Evolutionary conservation across 2,888 invertebrate species (phyloP), one percentile per base, ranked within the genome.

Genomic region (Pterostichus madidus): DNA sequence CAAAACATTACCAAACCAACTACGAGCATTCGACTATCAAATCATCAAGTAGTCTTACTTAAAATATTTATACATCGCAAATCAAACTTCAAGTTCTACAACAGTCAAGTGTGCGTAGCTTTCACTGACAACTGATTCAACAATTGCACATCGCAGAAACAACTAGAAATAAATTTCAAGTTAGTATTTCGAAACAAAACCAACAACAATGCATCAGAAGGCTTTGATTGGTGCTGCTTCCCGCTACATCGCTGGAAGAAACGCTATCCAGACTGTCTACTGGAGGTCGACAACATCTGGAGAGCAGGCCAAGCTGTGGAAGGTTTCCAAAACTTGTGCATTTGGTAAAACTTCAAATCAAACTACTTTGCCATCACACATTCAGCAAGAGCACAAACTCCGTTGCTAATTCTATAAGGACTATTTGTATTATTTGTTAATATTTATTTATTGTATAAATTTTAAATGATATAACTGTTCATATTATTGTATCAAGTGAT

Each of bases 181-280:
- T 24, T 39, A 39, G 39, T 39, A 39, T 24, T 59, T 49, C 13
- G 10, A 15, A 75, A 75, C 24, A 39, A 24, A 59, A 10, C 13
- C 15, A 35, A 32, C 39, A 79, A 83, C 52, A 84, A 89, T 89
- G 89, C 86, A 86, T 73, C 84, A 84, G 13, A 93, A 92, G 86
- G 90, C 91, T 86, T 89, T 95, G 88, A 93, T 95, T 84, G 94
- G 95, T 86, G 92, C 93, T 85, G 93, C 95, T 53, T 94, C 94
- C 17, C 93, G 95, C 83, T 94, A 94, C 88, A 93, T 95, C 85
- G 93, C 94, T 73, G 94, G 95, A 73, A 92, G 94, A 84, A 93
- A 95, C 86, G 95, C 95, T 0, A 92, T 95, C 24, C 95, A 95
- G 87, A 95, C 95, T 0, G 94, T 95, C 0, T 95, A 95, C 87